Conservation (phyloP, 2,797 vertebrate genomes). For the Tangara arthus region DNA sequence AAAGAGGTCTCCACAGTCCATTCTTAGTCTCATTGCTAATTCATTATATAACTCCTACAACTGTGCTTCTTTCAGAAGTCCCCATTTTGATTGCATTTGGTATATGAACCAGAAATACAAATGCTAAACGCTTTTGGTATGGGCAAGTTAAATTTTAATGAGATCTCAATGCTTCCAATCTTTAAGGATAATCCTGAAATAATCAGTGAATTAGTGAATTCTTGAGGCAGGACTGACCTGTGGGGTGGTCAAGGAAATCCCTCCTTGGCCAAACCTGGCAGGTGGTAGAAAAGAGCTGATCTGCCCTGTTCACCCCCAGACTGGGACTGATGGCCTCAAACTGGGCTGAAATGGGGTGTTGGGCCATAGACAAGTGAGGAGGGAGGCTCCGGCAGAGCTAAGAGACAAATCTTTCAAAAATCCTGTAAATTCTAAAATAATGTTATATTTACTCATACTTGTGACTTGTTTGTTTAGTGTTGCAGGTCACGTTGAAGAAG, state of each 20-base stretch:
- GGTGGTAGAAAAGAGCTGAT: rapidly evolving
- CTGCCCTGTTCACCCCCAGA: rapidly evolving
- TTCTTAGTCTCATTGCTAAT: background rate
- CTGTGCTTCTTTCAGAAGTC: background rate
- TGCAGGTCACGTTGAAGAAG: background rate
- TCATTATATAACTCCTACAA: background rate
- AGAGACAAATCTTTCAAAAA: background rate
- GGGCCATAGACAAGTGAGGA: background rate
- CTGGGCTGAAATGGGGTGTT: background rate
- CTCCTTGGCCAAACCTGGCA: background rate
- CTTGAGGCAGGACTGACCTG: rapidly evolving
- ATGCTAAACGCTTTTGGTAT: background rate
- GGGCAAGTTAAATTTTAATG: background rate
- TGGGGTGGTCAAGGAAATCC: background rate
- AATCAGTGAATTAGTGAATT: background rate
- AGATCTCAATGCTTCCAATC: background rate
- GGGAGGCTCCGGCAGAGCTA: background rate
- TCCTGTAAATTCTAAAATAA: background rate
- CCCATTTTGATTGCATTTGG: background rate
- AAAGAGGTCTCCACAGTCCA: background rate
- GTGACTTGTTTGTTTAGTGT: background rate
- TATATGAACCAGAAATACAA: constrained; percentile 20
- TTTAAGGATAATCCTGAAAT: background rate
- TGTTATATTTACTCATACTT: background rate
- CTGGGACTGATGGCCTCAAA: background rate